Evolutionary conservation across 2,113 vertebrate genomes (phyloP).

Genomic region (Rhinopomastus cyanomelas): DNA sequence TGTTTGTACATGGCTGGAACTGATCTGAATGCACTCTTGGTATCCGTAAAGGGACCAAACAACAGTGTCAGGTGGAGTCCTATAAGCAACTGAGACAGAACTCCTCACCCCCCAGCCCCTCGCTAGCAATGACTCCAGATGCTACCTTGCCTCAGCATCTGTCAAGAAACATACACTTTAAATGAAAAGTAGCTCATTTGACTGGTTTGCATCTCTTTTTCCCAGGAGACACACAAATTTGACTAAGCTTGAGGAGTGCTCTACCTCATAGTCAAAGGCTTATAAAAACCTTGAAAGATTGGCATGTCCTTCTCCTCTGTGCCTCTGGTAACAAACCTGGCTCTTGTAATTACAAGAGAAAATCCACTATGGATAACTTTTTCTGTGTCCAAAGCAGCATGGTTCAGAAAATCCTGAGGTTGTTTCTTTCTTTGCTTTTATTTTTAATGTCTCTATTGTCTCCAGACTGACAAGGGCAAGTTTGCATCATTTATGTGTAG

Average conservation of each 20-base stretch:
- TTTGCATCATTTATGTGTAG: neutral
- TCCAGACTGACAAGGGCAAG: neutral
- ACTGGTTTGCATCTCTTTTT: neutral
- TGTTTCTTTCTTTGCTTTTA: neutral
- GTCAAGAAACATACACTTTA: neutral
- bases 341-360: neutral
- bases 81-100: neutral
- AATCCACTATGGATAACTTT: neutral
- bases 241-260: neutral
- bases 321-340: neutral
- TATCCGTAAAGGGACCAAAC: neutral
- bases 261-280: neutral
- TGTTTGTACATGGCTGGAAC: neutral
- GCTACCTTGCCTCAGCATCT: neutral
- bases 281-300: neutral
- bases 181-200: neutral
- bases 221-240: neutral
- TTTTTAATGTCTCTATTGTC: neutral
- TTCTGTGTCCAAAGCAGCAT: neutral
- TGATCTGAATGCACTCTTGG: neutral
- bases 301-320: neutral
- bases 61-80: neutral
- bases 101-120: accelerated
- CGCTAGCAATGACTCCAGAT: neutral
- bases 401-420: neutral